Percentiles rank a stretch among this genome's conserved stretches.
These are phyloP conservation scores for Limnephilus lunatus DNA, from an alignment of 2,888 invertebrate species.

Conservation along the genomic window DNA sequence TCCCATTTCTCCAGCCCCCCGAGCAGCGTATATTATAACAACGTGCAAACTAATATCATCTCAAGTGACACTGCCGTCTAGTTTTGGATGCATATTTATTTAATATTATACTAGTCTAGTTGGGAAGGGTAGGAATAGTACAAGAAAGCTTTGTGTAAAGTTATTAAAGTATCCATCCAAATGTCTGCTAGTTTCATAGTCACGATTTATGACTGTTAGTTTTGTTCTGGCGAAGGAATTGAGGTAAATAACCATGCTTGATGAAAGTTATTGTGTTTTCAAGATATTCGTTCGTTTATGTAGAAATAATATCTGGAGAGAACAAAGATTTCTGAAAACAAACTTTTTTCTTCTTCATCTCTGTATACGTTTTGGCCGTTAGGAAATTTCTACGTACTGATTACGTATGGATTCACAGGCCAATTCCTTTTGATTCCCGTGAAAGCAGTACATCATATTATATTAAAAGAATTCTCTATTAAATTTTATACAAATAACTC, in stretches of 20 bases:
- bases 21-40: background rate
- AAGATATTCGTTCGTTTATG: background rate
- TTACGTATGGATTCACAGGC: too few species aligned
- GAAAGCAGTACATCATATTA: too few species aligned
- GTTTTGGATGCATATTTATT: constrained; percentile 33
- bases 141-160: background rate
- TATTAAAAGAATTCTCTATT: too few species aligned
- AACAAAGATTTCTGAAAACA: background rate
- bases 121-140: background rate
- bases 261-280: background rate
- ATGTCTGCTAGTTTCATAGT: background rate
- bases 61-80: background rate
- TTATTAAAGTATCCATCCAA: background rate
- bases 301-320: background rate
- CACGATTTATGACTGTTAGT: background rate
- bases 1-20: background rate
- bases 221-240: background rate
- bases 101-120: background rate
- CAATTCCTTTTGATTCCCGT: too few species aligned
- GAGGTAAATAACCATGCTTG: background rate
- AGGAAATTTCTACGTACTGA: background rate
- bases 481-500: too few species aligned
- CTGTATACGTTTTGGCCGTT: background rate
- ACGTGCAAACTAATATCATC: constrained; percentile 18
- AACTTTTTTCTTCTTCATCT: background rate